Conservation (phyloP, 2,888 invertebrate species). For the Petrophora chlorosata region DNA sequence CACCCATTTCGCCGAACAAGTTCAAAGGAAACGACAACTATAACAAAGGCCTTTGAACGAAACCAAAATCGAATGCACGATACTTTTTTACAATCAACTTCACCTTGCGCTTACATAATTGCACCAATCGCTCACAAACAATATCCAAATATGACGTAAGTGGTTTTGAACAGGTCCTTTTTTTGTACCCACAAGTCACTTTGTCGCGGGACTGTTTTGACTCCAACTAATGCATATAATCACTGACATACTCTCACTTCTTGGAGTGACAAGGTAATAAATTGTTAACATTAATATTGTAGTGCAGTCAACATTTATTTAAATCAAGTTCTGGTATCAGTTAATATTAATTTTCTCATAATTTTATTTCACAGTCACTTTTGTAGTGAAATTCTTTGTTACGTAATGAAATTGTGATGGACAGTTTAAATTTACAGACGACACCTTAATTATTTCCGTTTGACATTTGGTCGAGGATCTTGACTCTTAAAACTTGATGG, state of each 20-base stretch:
- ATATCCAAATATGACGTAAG: conserved; percentile 25
- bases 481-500: too few species aligned
- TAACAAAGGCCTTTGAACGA: conserved; percentile 32
- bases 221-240: too few species aligned
- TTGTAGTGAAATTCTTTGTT: neutral
- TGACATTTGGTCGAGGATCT: neutral
- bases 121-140: conserved; percentile 34
- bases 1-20: conserved; percentile 18
- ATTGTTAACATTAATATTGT: neutral
- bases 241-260: too few species aligned
- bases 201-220: too few species aligned
- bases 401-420: neutral
- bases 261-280: neutral
- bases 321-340: neutral
- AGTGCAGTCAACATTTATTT: conserved; percentile 1
- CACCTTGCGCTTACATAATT: conserved; percentile 34
- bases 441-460: neutral
- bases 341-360: neutral
- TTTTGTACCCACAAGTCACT: too few species aligned
- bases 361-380: neutral
- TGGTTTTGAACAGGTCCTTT: conserved; percentile 16
- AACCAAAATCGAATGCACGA: conserved; percentile 22
- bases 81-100: conserved; percentile 26
- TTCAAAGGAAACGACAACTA: conserved; percentile 17
- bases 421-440: neutral